Evolutionary conservation across 2,797 vertebrate species (phyloP).

Genomic region (Artibeus jamaicensis): DNA sequence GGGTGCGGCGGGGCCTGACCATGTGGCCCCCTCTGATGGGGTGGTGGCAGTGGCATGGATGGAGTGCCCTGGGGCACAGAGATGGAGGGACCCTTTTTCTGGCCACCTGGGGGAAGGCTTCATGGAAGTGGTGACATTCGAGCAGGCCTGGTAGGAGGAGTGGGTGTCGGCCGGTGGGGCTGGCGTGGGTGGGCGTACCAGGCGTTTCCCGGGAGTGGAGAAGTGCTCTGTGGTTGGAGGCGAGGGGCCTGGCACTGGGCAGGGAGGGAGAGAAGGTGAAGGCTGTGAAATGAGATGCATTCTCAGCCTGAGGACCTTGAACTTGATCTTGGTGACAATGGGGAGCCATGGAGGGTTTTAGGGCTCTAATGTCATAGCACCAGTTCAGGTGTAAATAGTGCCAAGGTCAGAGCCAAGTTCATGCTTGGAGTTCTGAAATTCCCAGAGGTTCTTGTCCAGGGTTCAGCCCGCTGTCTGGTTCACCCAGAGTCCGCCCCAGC

Average conservation of each 20-base stretch:
- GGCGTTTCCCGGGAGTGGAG: neutral
- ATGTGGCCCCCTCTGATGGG: accelerated
- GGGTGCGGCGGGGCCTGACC: neutral
- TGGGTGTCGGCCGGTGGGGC: neutral
- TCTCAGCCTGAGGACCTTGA: neutral
- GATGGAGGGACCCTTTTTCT: neutral
- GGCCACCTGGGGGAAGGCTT: neutral
- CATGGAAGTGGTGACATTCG: neutral
- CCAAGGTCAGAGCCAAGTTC: neutral
- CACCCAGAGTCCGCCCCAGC: neutral
- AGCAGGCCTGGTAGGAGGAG: neutral
- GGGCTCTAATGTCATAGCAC: neutral
- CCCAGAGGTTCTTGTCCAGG: neutral
- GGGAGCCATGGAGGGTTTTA: neutral
- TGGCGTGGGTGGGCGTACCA: accelerated
- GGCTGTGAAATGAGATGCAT: accelerated
- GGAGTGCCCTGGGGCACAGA: neutral
- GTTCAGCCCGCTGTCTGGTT: accelerated
- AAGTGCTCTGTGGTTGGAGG: neutral
- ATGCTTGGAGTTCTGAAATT: accelerated
- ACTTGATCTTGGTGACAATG: accelerated
- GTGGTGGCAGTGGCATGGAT: neutral
- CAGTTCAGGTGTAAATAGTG: no score
- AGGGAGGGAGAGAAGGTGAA: neutral
- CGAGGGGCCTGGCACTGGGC: accelerated